phyloP scores from a whole-genome alignment of 1,140 invertebrate species.

The Tetramorium parvispinum region DNA sequence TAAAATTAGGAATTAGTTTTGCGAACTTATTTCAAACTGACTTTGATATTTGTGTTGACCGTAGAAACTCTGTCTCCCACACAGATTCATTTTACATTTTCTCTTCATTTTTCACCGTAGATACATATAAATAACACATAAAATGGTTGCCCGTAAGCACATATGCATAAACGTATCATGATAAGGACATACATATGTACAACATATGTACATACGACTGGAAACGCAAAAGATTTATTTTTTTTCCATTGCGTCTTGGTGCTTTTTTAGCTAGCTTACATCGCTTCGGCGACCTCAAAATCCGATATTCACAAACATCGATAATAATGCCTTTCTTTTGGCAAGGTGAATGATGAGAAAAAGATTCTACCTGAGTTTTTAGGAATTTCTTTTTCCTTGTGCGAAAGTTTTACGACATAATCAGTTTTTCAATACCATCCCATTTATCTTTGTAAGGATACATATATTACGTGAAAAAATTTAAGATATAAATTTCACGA shows the following conservation, averaged over 20 bases:
- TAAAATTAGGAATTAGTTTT: conserved; percentile 23
- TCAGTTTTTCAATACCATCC: too few relatives aligned
- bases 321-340: neutral
- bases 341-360: neutral
- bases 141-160: neutral
- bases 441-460: neutral
- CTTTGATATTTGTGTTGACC: neutral
- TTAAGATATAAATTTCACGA: neutral
- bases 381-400: neutral
- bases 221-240: conserved; percentile 10
- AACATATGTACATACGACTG: conserved; percentile 7
- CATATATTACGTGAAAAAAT: neutral
- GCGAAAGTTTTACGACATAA: neutral
- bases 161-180: conserved; percentile 7
- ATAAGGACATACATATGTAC: conserved; percentile 51
- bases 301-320: neutral
- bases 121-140: conserved; percentile 52
- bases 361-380: neutral
- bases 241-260: neutral
- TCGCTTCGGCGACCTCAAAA: conserved; percentile 13
- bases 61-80: neutral
- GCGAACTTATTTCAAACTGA: neutral
- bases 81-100: conserved; percentile 9
- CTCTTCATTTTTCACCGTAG: conserved; percentile 5
- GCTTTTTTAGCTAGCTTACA: neutral